Percentiles rank a stretch among this genome's conserved stretches.
phyloP scores from a whole-genome alignment of 2,888 invertebrate species.

The Toxonevra muliebris region DNA sequence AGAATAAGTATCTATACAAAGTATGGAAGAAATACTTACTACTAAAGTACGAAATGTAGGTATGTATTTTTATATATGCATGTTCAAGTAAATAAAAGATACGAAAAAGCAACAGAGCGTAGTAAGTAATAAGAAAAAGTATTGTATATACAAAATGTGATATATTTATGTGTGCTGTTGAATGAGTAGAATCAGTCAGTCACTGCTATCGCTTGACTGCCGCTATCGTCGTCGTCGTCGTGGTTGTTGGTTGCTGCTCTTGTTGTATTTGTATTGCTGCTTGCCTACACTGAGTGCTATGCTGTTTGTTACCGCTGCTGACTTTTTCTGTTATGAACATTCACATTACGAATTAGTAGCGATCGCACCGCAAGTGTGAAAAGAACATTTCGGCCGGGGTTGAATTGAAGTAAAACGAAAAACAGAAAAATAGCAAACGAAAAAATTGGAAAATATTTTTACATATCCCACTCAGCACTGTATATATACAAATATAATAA shows the following conservation, averaged over 20 bases:
- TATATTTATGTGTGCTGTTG: neutral
- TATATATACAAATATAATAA: too few relatives aligned
- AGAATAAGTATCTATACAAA: too few relatives aligned
- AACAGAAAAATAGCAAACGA: neutral
- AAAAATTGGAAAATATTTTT: neutral
- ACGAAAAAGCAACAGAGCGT: too few relatives aligned
- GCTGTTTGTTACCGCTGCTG: conserved; percentile 40
- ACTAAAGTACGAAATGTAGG: too few relatives aligned
- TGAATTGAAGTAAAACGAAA: neutral
- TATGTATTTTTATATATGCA: too few relatives aligned
- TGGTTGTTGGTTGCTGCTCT: conserved; percentile 36
- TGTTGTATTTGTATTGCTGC: conserved; percentile 14
- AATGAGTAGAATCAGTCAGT: conserved; percentile 15
- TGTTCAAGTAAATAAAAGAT: too few relatives aligned
- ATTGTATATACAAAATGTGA: neutral
- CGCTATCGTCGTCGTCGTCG: conserved; percentile 25
- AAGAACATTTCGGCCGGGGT: conserved; percentile 45
- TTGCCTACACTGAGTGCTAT: conserved; percentile 19
- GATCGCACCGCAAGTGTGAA: conserved; percentile 56
- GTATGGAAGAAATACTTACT: too few relatives aligned
- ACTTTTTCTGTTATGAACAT: conserved; percentile 36
- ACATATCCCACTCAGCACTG: too few relatives aligned
- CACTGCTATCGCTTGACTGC: conserved; percentile 1
- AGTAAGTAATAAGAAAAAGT: too few relatives aligned
- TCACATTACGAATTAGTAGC: conserved; percentile 50